Base-by-base conservation (phyloP, 2,888 invertebrate species). In the Synanthedon myopaeformis region DNA sequence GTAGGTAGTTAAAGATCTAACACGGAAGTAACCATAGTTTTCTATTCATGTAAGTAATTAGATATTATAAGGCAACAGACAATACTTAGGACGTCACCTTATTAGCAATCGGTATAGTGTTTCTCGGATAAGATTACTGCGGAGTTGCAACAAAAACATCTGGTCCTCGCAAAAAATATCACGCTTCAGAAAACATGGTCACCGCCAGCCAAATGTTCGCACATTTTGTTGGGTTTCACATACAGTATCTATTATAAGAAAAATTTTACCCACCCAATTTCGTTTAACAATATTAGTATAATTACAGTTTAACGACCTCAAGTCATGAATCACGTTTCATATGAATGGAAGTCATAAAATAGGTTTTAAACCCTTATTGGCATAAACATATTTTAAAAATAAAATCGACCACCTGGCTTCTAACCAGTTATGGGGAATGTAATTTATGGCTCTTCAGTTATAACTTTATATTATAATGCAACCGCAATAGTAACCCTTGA, bases 401-500 rank as follows among this genome's bases (percentile, higher is more conserved):
- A 85, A 72, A 67, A 66, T 56, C 70, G 78, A 70, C 84, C 86
- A 86, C 85, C 85, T 85, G 85, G 86, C 71, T 74, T 61, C 63
- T 60, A 64, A 70, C 69, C 67, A 69, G 78, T 77, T 35, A 76
- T 67, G 66, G 70, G 70, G 72, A 69, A 68, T 68, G 65, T 83
- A 76, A 84, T 85, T 85, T 84, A 85, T 80, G 73, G 67, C 66
- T 63, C 68, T 72, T 70, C 65, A 69, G 70, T 65, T 35, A 62
- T 67, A 63, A 58, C 28, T 41, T 10, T 3, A 77, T 35, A 35
- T 8, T 71, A 82, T 80, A 83, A 81, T 80, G 72, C 75, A 61
- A 76, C 83, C 81, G 84, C 85, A 82, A 80, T 77, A 72, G 79
- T 79, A 84, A 82, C 85, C 79, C 83, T 84, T 82, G 72, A 35